Evolutionary conservation across 2,113 vertebrate species (phyloP), one percentile per base, ranked within the genome.

Genomic region (Catagonus wagneri): DNA sequence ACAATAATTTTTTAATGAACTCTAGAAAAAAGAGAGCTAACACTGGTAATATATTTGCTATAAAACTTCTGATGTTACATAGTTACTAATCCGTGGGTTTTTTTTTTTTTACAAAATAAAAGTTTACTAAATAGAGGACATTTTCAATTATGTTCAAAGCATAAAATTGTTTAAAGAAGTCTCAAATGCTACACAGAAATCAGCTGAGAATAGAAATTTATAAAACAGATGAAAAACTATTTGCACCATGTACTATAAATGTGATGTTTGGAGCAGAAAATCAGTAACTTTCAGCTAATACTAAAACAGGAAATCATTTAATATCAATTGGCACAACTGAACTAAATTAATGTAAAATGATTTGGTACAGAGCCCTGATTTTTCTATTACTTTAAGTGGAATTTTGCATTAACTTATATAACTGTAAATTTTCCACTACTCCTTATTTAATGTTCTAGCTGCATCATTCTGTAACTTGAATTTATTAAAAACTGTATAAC

Each of bases 361-460:
- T 94, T 97, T 95, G 95, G 88, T 96, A 85, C 19, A 90, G 17
- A 76, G 66, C 89, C 93, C 94, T n/a, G 92, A 90, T 81, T 96
- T 97, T 95, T 93, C 90, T 97, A 95, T 96, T 95, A 92, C 63
- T 95, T 95, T 88, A 88, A 94, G 85, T 95, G 71, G 76, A 96
- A 97, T 95, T 96, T 85, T 95, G 95, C 68, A 94, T 96, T 80
- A 96, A 95, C 87, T 97, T 97, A 95, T 65, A 34, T 95, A 95
- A 96, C 89, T 97, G 83, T 93, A 96, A 97, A 92, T 29, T 97
- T 96, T 97, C 90, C 95, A 92, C 94, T 96, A 84, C 56, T 90
- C 34, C 39, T 22, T 91, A 89, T 52, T 96, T 78, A 95, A 90
- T 90, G 83, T 93, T 97, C 80, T 94, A 94, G 95, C 56, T 74